Percentiles rank a stretch among this genome's conserved stretches.
Conservation (phyloP, 1,140 invertebrate genomes). For the Mactra quadrangularis region DNA sequence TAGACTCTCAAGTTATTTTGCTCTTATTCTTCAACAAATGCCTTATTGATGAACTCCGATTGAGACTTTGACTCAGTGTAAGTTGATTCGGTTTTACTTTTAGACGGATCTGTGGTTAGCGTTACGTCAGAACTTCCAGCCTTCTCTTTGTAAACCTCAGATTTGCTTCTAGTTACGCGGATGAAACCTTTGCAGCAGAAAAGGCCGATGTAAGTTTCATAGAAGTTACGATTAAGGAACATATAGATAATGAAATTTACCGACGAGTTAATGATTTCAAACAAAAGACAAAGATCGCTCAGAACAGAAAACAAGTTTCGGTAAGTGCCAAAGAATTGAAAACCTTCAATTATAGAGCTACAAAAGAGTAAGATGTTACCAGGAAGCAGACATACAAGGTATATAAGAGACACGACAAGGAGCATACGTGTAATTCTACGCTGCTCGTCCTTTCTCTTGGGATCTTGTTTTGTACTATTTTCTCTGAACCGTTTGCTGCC, state of each 20-base stretch:
- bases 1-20: too few relatives aligned
- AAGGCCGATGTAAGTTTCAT: constrained; percentile 27
- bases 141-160: too few relatives aligned
- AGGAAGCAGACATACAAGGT: constrained; percentile 63
- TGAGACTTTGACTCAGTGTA: too few relatives aligned
- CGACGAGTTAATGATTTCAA: constrained; percentile 64
- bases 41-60: too few relatives aligned
- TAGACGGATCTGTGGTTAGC: too few relatives aligned
- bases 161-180: too few relatives aligned
- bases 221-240: constrained; percentile 64
- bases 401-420: constrained; percentile 59
- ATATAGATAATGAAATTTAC: constrained; percentile 71
- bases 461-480: not conserved
- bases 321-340: constrained; percentile 58
- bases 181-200: constrained; percentile 53
- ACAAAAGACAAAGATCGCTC: constrained; percentile 59
- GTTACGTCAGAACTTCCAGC: too few relatives aligned
- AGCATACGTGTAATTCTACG: constrained; percentile 63
- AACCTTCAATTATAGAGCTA: constrained; percentile 31
- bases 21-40: too few relatives aligned
- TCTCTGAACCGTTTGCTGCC: constrained; percentile 50
- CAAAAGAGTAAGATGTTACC: constrained; percentile 52
- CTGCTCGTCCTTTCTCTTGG: constrained; percentile 43
- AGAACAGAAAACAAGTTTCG: constrained; percentile 65
- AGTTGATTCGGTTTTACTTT: too few relatives aligned